A percentile compares a stretch with the other conserved stretches of the same genome.
Evolutionary conservation across 2,113 vertebrate genomes (phyloP).

Genomic region (Sterrhoptilus dennistouni): DNA sequence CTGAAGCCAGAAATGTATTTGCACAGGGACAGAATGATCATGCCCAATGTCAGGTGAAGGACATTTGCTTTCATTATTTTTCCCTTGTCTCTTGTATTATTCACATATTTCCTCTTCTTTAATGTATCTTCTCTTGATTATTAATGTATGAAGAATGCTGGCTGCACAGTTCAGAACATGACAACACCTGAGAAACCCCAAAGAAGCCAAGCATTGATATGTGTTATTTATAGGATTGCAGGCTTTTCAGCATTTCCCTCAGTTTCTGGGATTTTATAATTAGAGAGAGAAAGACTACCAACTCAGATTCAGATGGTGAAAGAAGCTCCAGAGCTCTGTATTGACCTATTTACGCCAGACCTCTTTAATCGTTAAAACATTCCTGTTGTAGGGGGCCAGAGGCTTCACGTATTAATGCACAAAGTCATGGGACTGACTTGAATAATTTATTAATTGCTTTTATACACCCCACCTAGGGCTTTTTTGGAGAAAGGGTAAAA

Average conservation of each 20-base stretch:
- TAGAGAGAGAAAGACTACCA: slow-evolving; percentile 26
- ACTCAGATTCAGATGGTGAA: neutral
- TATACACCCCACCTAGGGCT: neutral
- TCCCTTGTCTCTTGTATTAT: slow-evolving; percentile 63
- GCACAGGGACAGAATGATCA: slow-evolving; percentile 20
- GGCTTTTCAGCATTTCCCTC: neutral
- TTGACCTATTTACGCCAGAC: slow-evolving; percentile 57
- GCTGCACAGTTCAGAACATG: slow-evolving; percentile 57
- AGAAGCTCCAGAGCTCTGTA: slow-evolving; percentile 2
- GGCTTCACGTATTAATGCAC: neutral
- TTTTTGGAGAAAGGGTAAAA: neutral
- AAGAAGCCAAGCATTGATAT: slow-evolving; percentile 41
- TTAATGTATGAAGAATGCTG: slow-evolving; percentile 59
- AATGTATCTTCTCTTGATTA: slow-evolving; percentile 59
- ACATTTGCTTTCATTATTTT: slow-evolving; percentile 48
- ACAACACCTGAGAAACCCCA: slow-evolving; percentile 57
- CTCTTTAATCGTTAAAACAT: slow-evolving; percentile 46
- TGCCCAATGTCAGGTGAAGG: slow-evolving; percentile 48
- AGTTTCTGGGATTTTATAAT: slow-evolving; percentile 55
- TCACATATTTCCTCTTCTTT: slow-evolving; percentile 59
- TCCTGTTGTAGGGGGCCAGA: slow-evolving; percentile 36
- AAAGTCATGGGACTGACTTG: neutral
- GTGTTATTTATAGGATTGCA: slow-evolving; percentile 51
- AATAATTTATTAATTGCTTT: slow-evolving; percentile 53
- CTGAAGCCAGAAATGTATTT: slow-evolving; percentile 20